Base-by-base conservation (phyloP, 2,888 invertebrate genomes). In the Agonopterix subpropinquella region DNA sequence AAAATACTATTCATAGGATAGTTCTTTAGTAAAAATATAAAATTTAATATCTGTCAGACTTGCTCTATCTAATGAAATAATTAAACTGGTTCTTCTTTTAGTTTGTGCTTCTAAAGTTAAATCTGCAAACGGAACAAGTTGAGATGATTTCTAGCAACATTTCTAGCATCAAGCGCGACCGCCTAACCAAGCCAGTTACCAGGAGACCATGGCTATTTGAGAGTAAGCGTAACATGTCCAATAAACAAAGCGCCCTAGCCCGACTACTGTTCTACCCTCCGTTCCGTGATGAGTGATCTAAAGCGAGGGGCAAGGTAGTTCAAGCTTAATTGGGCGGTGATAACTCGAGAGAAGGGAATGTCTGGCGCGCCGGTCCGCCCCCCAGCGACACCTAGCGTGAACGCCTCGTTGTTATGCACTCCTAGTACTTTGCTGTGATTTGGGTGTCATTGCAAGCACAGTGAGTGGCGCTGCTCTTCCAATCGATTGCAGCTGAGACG, bases 371-470 rank as follows among this genome's bases (percentile, higher is more conserved):
- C 35, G 67, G 74, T 77, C 84, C 86, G 84, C 86, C 87, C 77
- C 80, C 77, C 69, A 70, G 63, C 67, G 67, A 72, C 75, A 77
- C 78, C 75, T 77, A 72, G 73, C 63, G 78, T 75, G 67, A 80
- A 81, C 85, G 84, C 84, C 85, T 86, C 61, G 74, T 69, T 73
- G 74, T 77, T 76, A 80, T 87, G 80, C 67, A 68, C 73, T 71
- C 86, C 87, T 85, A 70, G 86, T 87, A 81, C 69, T 67, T 53
- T 57, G 65, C 67, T 73, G 67, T 70, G 70, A 74, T 67, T 72
- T 67, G 65, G 66, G 66, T 73, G 67, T 74, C 70, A 58, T 56
- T 51, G 50, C 57, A 53, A n/a, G 39, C 10, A 28, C 28, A 28
- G 7, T 28, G 28, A 28, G 28, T 28, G 28, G 28, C 28, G 28